Conservation (phyloP, 2,797 vertebrate species). For the Podargus strigoides region DNA sequence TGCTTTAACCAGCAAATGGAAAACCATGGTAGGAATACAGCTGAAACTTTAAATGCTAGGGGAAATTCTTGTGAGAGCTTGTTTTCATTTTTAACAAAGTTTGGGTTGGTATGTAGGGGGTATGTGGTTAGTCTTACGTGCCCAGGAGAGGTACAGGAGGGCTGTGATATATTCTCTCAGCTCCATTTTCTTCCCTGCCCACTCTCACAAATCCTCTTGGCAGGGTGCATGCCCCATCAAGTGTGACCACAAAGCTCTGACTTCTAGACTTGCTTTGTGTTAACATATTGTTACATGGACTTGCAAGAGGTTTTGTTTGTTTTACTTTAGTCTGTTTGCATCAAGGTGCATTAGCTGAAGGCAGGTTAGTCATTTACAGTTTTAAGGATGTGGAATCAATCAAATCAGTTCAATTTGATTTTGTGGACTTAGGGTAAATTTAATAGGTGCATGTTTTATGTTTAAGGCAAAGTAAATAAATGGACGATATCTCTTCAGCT, state of each 20-base stretch:
- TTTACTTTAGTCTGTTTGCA: not conserved
- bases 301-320: not conserved
- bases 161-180: not conserved
- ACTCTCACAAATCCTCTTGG: not conserved
- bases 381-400: not conserved
- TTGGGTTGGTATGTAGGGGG: not conserved
- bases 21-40: not conserved
- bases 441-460: not conserved
- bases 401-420: not conserved
- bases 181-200: not conserved
- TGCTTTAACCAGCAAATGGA: not conserved
- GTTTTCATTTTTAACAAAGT: not conserved
- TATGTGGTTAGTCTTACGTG: accelerated
- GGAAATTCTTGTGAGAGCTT: not conserved
- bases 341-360: not conserved
- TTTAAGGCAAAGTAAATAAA: not conserved
- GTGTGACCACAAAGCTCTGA: not conserved
- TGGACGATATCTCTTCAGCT: not conserved
- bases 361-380: not conserved
- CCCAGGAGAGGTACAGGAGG: not conserved
- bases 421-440: not conserved
- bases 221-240: not conserved
- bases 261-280: not conserved
- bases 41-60: not conserved
- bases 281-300: not conserved